Percentiles rank a stretch among this genome's conserved stretches.
Conservation (phyloP, 2,113 vertebrate genomes). For the Calonectris borealis region DNA sequence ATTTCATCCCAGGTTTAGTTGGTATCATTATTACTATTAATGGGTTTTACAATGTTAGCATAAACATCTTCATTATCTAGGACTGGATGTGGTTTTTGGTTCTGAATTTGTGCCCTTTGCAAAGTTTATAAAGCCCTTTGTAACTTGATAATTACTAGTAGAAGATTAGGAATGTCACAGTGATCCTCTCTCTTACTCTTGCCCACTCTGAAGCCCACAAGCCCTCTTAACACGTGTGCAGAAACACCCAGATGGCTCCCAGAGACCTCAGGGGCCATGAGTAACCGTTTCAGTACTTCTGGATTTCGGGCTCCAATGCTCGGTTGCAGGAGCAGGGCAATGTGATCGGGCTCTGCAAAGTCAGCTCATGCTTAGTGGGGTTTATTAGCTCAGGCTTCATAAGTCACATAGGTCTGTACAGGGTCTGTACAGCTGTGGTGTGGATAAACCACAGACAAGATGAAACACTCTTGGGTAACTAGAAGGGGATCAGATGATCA, state of each 20-base stretch:
- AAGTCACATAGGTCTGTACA: background rate
- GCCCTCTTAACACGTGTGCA: accelerated
- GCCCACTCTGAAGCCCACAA: background rate
- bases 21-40: background rate
- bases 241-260: background rate
- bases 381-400: background rate
- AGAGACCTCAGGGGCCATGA: too few relatives aligned
- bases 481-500: background rate
- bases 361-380: background rate
- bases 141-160: background rate
- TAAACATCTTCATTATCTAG: background rate
- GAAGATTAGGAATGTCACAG: background rate
- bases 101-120: background rate
- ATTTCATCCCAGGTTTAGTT: background rate
- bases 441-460: background rate
- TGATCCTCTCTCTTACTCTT: background rate
- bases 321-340: background rate
- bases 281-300: background rate
- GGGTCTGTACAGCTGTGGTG: background rate
- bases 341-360: background rate
- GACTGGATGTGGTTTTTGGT: background rate
- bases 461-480: background rate
- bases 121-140: background rate
- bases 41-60: background rate
- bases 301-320: background rate